phyloP scores from a whole-genome alignment of 2,113 vertebrate species.

The Seriola dumerili region DNA sequence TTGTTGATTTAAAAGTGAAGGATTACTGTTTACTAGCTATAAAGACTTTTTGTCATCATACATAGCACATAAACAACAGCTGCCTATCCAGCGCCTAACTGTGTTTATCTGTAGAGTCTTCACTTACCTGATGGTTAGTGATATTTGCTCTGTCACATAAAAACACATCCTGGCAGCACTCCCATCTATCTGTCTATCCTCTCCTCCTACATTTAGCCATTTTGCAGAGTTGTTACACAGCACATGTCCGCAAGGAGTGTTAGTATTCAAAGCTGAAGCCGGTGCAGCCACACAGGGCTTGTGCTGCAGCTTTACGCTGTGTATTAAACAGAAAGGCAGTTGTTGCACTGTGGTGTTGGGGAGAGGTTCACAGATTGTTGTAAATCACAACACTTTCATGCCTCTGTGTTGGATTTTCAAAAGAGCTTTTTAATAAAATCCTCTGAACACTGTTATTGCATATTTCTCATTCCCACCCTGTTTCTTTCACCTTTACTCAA shows the following conservation, averaged over 20 bases:
- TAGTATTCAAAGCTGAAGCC: slow-evolving; percentile 74
- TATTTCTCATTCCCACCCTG: slow-evolving; percentile 1
- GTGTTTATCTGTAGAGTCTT: background rate
- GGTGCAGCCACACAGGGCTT: slow-evolving; percentile 62
- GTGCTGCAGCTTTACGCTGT: slow-evolving; percentile 51
- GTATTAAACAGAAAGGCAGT: slow-evolving; percentile 54
- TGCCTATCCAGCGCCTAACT: background rate
- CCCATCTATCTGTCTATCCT: background rate
- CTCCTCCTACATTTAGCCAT: slow-evolving; percentile 32
- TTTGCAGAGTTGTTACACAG: slow-evolving; percentile 62
- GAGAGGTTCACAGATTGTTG: slow-evolving; percentile 37
- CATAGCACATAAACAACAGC: background rate
- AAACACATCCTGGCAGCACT: slow-evolving; percentile 1
- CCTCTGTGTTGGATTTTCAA: slow-evolving; percentile 50
- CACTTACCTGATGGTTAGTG: background rate
- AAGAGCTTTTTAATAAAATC: slow-evolving; percentile 18
- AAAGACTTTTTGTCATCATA: slow-evolving; percentile 3
- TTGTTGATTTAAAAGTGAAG: slow-evolving; percentile 18
- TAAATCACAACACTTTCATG: slow-evolving; percentile 56
- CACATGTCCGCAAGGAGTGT: slow-evolving; percentile 57
- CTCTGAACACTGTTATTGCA: slow-evolving; percentile 12
- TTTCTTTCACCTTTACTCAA: slow-evolving; percentile 21
- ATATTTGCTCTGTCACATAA: background rate
- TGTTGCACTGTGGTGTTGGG: slow-evolving; percentile 30
- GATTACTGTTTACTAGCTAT: background rate